These are phyloP conservation scores for Ahaetulla prasina DNA, from an alignment of 2,113 vertebrate genomes.

Conservation along the genomic window DNA sequence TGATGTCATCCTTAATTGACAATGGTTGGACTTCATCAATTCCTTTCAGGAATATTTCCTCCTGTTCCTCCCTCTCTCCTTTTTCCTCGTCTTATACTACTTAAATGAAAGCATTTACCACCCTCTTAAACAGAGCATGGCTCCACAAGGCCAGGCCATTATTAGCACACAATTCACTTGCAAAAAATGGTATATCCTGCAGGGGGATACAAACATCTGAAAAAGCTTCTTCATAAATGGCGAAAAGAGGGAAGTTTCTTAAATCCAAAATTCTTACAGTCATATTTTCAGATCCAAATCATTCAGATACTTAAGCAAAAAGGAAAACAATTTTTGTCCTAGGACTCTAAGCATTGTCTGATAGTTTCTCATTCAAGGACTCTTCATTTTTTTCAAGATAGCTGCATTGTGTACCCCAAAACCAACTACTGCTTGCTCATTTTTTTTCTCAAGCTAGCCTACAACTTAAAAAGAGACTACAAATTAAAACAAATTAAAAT, in stretches of 20 bases:
- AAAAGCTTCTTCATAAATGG: slow-evolving; percentile 18
- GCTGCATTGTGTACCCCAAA: background rate
- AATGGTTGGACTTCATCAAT: slow-evolving; percentile 45
- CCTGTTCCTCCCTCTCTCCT: no score
- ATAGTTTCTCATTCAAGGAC: background rate
- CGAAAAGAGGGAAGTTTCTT: background rate
- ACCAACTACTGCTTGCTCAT: no score
- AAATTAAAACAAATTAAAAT: background rate
- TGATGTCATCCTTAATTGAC: slow-evolving; percentile 64
- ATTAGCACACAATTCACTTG: background rate
- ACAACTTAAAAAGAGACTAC: background rate
- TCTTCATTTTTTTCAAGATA: background rate
- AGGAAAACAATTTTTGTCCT: background rate
- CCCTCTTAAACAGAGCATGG: background rate
- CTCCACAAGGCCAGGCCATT: slow-evolving; percentile 13
- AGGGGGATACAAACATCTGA: background rate
- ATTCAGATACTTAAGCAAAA: background rate
- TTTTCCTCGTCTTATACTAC: background rate
- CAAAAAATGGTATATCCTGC: slow-evolving; percentile 20
- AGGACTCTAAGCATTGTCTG: background rate
- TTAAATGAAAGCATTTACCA: background rate
- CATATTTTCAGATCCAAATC: background rate
- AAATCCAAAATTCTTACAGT: background rate
- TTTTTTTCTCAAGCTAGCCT: background rate
- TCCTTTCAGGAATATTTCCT: slow-evolving; percentile 41